Percentiles rank a stretch among this genome's conserved stretches.
Conservation (phyloP, 1,140 invertebrate genomes). For the Sycobia sp. region DNA sequence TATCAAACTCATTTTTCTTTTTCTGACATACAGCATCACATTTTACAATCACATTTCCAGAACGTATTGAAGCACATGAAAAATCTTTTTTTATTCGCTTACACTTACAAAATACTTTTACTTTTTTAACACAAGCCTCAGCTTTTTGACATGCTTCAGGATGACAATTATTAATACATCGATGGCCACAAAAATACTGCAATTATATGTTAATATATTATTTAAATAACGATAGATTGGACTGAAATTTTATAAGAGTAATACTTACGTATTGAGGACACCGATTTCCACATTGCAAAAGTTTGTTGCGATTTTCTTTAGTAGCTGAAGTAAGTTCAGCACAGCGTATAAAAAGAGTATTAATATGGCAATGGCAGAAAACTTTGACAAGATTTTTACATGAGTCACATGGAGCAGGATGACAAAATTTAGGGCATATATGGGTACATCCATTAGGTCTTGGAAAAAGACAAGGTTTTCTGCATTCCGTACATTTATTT, state of each 20-base stretch:
- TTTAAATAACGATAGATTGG: slow-evolving; percentile 13
- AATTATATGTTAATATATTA: slow-evolving; percentile 40
- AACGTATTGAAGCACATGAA: slow-evolving; percentile 69
- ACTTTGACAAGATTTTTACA: slow-evolving; percentile 76
- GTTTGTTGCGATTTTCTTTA: slow-evolving; percentile 57
- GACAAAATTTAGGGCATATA: slow-evolving; percentile 76
- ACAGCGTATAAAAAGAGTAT: slow-evolving; percentile 76
- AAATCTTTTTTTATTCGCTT: slow-evolving; percentile 79
- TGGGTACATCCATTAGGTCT: slow-evolving; percentile 81
- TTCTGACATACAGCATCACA: slow-evolving; percentile 70
- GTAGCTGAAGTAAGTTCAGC: slow-evolving; percentile 66
- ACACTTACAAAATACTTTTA: slow-evolving; percentile 80
- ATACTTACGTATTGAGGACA: slow-evolving; percentile 81
- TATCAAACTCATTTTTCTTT: slow-evolving; percentile 63
- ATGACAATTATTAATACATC: slow-evolving; percentile 78
- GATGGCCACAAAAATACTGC: slow-evolving; percentile 68
- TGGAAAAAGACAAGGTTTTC: slow-evolving; percentile 69
- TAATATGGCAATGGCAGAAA: slow-evolving; percentile 80
- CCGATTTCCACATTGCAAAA: slow-evolving; percentile 79
- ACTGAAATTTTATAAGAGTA: slow-evolving; percentile 38
- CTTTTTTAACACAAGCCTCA: slow-evolving; percentile 77
- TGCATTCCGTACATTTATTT: slow-evolving; percentile 72
- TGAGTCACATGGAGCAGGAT: slow-evolving; percentile 70
- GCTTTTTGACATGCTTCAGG: slow-evolving; percentile 71
- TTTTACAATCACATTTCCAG: slow-evolving; percentile 59